Percentiles rank a stretch among this genome's conserved stretches.
phyloP scores from a whole-genome alignment of 2,888 invertebrate genomes.

The Tuta absoluta region DNA sequence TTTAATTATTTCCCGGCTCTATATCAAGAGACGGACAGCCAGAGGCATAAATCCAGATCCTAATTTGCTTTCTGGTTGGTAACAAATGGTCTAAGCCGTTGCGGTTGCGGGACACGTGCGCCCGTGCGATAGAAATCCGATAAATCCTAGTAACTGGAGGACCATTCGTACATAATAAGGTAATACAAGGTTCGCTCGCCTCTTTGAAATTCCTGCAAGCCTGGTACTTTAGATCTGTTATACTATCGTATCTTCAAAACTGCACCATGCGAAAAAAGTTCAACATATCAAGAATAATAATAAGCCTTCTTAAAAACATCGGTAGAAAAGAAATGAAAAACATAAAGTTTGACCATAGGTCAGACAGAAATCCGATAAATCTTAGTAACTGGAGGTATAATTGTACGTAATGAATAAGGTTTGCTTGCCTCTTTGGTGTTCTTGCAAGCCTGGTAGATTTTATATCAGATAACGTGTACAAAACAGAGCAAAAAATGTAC shows the following conservation, averaged over 20 bases:
- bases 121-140: constrained; percentile 26
- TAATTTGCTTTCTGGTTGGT: constrained; percentile 28
- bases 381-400: background rate
- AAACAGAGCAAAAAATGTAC: too few species aligned
- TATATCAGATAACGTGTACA: too few species aligned
- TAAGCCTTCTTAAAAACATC: too few species aligned
- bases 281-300: too few species aligned
- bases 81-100: constrained; percentile 35
- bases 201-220: constrained; percentile 7
- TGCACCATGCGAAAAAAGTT: too few species aligned
- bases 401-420: too few species aligned
- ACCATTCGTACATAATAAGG: constrained; percentile 22
- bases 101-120: constrained; percentile 34
- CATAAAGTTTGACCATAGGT: too few species aligned
- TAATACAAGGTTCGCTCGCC: constrained; percentile 4
- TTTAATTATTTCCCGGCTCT: constrained; percentile 23
- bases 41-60: constrained; percentile 26
- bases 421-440: too few species aligned
- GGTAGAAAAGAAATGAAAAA: too few species aligned
- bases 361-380: too few species aligned
- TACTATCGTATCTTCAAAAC: too few species aligned
- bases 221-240: background rate
- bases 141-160: constrained; percentile 33
- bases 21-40: constrained; percentile 22
- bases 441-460: too few species aligned